phyloP scores from a whole-genome alignment of 2,797 vertebrate genomes.

The Rhabdophis nuchalis region DNA sequence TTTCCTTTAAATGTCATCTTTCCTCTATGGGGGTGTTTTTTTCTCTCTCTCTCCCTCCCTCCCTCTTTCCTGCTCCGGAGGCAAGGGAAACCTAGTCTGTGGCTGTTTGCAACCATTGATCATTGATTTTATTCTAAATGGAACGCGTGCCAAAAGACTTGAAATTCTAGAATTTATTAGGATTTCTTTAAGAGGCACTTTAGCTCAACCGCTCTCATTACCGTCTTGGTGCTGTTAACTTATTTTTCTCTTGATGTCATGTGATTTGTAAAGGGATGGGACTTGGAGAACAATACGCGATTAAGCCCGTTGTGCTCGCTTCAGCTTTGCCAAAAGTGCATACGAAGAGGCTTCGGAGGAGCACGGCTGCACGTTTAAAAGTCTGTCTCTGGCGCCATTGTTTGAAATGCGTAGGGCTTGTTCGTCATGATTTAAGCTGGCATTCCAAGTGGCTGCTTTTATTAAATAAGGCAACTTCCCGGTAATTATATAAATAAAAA shows the following conservation, averaged over 20 bases:
- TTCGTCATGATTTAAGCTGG: not conserved
- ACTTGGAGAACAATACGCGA: slow-evolving; percentile 76
- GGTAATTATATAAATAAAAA: slow-evolving; percentile 56
- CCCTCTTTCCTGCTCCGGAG: slow-evolving; percentile 62
- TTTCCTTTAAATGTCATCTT: slow-evolving; percentile 99
- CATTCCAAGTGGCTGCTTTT: slow-evolving; percentile 59
- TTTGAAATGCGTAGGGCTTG: slow-evolving; percentile 57
- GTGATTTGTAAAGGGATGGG: slow-evolving; percentile 80
- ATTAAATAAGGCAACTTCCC: slow-evolving; percentile 64
- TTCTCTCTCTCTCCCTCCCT: not conserved
- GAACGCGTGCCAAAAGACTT: slow-evolving; percentile 90
- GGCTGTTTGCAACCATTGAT: slow-evolving; percentile 93
- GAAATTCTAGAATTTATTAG: slow-evolving; percentile 87
- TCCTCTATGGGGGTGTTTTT: slow-evolving; percentile 80
- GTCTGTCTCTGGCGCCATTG: slow-evolving; percentile 52
- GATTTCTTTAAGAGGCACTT: slow-evolving; percentile 88
- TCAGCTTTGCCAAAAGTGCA: slow-evolving; percentile 60
- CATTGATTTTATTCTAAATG: slow-evolving; percentile 94
- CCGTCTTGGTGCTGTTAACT: slow-evolving; percentile 81
- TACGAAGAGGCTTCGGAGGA: slow-evolving; percentile 60
- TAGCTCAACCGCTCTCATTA: slow-evolving; percentile 91
- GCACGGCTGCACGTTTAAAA: slow-evolving; percentile 58
- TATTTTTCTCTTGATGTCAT: slow-evolving; percentile 83
- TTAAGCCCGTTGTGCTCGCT: slow-evolving; percentile 70
- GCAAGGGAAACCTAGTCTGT: slow-evolving; percentile 72